phyloP scores from a whole-genome alignment of 2,888 invertebrate species.

The Drosophila macrospina region DNA sequence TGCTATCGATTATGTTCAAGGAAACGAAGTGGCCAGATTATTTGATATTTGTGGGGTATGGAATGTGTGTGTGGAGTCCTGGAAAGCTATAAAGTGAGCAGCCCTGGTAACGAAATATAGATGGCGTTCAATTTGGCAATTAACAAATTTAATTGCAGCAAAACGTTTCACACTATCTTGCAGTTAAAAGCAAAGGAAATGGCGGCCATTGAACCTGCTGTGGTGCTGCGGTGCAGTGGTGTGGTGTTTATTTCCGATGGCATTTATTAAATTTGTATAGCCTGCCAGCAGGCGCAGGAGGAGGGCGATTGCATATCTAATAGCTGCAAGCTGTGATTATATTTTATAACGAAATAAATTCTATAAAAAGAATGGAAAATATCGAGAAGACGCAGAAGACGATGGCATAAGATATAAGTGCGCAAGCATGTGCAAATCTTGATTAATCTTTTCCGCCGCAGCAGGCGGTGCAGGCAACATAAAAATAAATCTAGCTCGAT shows the following conservation, averaged over 20 bases:
- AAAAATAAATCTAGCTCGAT: slow-evolving; percentile 67
- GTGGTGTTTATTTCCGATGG: slow-evolving; percentile 33
- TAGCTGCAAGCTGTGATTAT: slow-evolving; percentile 66
- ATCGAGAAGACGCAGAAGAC: background rate
- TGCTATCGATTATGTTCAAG: background rate
- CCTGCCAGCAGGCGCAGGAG: slow-evolving; percentile 54
- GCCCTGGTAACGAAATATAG: slow-evolving; percentile 7
- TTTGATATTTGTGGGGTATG: no score
- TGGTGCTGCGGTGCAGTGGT: background rate
- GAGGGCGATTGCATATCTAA: slow-evolving; percentile 52
- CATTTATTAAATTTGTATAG: slow-evolving; percentile 51
- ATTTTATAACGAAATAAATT: slow-evolving; percentile 73
- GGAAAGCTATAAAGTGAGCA: background rate
- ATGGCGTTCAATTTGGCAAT: background rate
- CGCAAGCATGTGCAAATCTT: slow-evolving; percentile 79
- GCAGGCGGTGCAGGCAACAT: slow-evolving; percentile 63
- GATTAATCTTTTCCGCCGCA: slow-evolving; percentile 79
- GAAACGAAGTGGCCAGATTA: background rate
- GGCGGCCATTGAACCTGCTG: slow-evolving; percentile 53
- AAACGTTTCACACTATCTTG: background rate
- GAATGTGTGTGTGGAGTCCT: background rate
- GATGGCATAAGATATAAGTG: slow-evolving; percentile 46
- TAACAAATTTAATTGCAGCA: slow-evolving; percentile 3
- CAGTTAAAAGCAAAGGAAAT: slow-evolving; percentile 14
- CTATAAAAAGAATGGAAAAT: slow-evolving; percentile 22